Base-by-base conservation (phyloP, 1,140 invertebrate species). In the Euura saliciscinereae region DNA sequence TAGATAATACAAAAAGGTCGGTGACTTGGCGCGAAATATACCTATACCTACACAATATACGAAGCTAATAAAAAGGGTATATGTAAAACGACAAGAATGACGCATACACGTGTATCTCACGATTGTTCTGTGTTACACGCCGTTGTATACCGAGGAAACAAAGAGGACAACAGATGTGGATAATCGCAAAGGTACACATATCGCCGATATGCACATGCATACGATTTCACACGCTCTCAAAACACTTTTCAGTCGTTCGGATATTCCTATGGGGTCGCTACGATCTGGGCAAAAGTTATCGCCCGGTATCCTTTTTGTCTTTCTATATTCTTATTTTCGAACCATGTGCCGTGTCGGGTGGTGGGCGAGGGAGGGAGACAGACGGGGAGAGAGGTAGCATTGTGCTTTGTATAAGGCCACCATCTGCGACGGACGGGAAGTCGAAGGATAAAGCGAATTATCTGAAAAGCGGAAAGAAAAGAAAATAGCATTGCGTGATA, bases 361-460 rank as follows among this genome's bases (percentile, higher is more conserved):
- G 28, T 28, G 28, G 28, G 28, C 28, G 28, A 28, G 28, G 28
- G 28, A 28, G 28, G 28, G 28, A 28, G 28, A 0, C 28, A 28
- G 28, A 28, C 28, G 28, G 28, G 51, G 51, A 59, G 51, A 59
- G 51, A 59, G 51, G 10, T 59, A 59, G 51, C 51, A 59, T 59
- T 59, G 51, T 59, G 28, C 68, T 44, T 46, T 69, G 68, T 66
- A 28, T 28, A 72, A 44, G 66, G 66, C 13, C 66, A 42, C 66
- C 66, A 44, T 74, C 73, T 73, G 71, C 46, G 43, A 67, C 13
- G 71, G 74, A 75, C 72, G 73, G 59, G 66, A 74, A 73, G 69
- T 44, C 69, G 71, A 70, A 75, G 72, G 75, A 75, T 70, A 75
- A 69, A 66, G 69, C 64, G 70, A 77, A 77, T 77, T 75, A 75